Base-by-base conservation (phyloP, 1,140 invertebrate genomes). In the Papilio glaucus region DNA sequence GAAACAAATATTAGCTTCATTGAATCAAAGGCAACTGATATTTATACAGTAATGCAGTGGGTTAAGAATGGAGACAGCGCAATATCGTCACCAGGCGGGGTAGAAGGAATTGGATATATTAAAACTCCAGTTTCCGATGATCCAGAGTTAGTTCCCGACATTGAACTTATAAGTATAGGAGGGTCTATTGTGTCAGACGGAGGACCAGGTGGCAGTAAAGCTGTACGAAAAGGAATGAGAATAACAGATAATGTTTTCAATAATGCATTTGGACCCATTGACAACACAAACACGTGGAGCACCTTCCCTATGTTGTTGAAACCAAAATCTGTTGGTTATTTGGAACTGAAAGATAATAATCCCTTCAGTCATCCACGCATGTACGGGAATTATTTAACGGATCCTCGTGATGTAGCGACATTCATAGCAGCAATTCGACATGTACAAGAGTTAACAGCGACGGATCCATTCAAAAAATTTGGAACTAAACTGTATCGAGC, bases 51-150 rank as follows among this genome's bases (percentile, higher is more conserved):
- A 24, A 39, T 81, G 1, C 70, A 91, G 53, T 95, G 94, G 88
- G 72, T 94, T 0, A 83, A 91, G 74, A 76, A 85, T 38, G 94
- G 94, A 0, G 91, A 92, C 72, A 93, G 89, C 26, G 83, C 85
- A 5, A 70, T 94, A n/a, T 92, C 94, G 2, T 82, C 93, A 0
- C 91, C 94, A 1, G 95, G 95, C 4, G 95, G 91, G 0, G 94
- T 96, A 1, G 95, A 96, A 90, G 95, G 94, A 1, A 88, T 96
- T 21, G 95, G 95, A 0, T 96, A 95, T 76, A 93, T 96, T 10
- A 95, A 95, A 77, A 95, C 94, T 0, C 93, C 94, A 12, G 84
- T 94, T 1, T 94, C 95, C 0, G 90, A 94, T 42, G 93, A 94
- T 73, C 90, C 93, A 6, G 87, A 85, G 61, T 93, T 94, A 72